Percentiles rank a stretch among this genome's conserved stretches.
Conservation (phyloP, 2,113 vertebrate species). For the Phylloscopus whistleri region DNA sequence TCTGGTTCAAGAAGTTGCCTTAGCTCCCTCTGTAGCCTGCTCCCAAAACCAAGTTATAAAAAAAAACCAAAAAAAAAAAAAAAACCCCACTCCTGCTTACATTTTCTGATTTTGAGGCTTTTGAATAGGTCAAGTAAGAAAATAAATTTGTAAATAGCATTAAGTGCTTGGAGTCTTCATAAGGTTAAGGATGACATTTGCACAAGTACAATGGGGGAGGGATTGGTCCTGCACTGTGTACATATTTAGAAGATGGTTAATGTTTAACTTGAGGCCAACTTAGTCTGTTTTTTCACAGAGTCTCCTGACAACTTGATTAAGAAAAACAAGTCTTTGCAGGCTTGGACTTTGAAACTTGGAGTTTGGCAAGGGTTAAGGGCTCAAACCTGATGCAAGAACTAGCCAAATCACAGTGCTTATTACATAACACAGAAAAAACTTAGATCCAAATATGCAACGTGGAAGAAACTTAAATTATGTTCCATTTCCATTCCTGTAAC, state of each 20-base stretch:
- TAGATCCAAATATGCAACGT: not conserved
- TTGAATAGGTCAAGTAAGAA: not conserved
- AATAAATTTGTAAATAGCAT: not conserved
- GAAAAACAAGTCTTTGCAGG: not conserved
- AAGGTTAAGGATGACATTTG: not conserved
- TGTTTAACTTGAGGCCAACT: not conserved
- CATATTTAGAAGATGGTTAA: not conserved
- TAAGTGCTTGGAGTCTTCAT: not conserved
- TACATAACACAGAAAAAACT: not conserved
- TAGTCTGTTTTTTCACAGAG: not conserved
- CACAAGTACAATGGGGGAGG: not conserved
- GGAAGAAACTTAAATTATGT: constrained; percentile 17
- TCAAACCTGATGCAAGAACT: not conserved
- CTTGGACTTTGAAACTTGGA: constrained; percentile 2
- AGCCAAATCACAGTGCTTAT: not conserved
- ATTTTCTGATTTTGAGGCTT: not conserved
- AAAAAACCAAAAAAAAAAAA: not conserved
- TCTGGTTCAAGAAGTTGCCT: not conserved
- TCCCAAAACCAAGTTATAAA: not conserved
- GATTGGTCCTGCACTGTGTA: not conserved
- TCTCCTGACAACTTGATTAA: not conserved
- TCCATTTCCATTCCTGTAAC: not conserved
- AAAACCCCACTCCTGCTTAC: not conserved
- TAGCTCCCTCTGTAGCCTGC: not conserved
- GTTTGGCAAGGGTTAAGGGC: not conserved